phyloP scores from a whole-genome alignment of 2,797 vertebrate genomes.

The Neosilurus mollespiculum region DNA sequence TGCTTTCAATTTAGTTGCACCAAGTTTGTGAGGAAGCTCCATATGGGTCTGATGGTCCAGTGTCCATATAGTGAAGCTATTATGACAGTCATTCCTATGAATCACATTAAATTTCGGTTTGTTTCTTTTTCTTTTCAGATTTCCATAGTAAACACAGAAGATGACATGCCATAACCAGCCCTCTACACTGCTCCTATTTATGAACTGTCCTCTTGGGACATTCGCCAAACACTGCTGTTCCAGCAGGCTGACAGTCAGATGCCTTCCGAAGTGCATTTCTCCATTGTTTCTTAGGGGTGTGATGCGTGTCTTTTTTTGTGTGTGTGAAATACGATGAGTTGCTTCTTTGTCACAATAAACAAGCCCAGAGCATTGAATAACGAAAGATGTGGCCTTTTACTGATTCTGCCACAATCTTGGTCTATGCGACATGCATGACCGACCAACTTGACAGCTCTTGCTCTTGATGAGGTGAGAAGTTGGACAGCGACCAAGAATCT shows the following conservation, averaged over 20 bases:
- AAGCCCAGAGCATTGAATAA: slow-evolving; percentile 50
- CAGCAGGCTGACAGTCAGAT: slow-evolving; percentile 76
- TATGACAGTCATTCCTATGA: neutral
- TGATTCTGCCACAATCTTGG: neutral
- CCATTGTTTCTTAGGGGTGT: slow-evolving; percentile 64
- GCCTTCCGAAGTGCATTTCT: slow-evolving; percentile 82
- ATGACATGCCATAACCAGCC: slow-evolving; percentile 85
- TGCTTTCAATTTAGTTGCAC: no score
- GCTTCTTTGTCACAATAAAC: slow-evolving; percentile 50
- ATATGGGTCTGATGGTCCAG: no score
- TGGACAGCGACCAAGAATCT: slow-evolving; percentile 19
- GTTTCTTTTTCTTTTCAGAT: slow-evolving; percentile 75
- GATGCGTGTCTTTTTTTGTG: slow-evolving; percentile 63
- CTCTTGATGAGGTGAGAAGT: neutral
- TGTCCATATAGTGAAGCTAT: no score
- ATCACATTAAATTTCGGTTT: neutral
- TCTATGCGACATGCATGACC: slow-evolving; percentile 20
- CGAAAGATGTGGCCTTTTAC: slow-evolving; percentile 39
- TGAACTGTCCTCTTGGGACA: slow-evolving; percentile 70
- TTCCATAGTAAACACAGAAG: slow-evolving; percentile 97
- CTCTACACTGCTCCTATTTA: slow-evolving; percentile 61
- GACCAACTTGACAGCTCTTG: slow-evolving; percentile 25
- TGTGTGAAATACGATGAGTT: slow-evolving; percentile 72
- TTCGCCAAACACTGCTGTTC: slow-evolving; percentile 70
- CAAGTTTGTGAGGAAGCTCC: no score